Base-by-base conservation (phyloP, 1,140 invertebrate species). In the Drosophila pruinosa region DNA sequence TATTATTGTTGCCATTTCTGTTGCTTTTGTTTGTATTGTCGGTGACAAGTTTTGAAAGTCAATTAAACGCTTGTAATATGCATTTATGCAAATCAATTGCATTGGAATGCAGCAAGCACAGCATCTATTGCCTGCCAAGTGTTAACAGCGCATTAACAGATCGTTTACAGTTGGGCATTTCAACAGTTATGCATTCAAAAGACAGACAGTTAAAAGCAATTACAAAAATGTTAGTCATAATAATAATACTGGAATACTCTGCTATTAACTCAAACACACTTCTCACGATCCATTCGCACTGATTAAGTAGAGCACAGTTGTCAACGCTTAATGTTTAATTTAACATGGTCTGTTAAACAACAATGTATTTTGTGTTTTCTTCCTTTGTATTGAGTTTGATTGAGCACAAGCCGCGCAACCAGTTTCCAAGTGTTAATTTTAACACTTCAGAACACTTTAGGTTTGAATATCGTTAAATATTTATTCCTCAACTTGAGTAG, bases 11-110 rank as follows among this genome's bases (percentile, higher is more conserved):
- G 64, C 59, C 45, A 24, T 50, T 53, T n/a, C 2, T 41, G 5
- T 4, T 59, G 17, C 19, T 58, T 21, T 65, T 67, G 43, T 61
- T 39, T 54, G 38, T 39, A 43, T 64, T 39, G 52, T 15, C 21
- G 43, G 53, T 81, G 78, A 81, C 78, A 81, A 69, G 78, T 81
- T 81, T 82, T 82, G 74, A 82, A 82, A 82, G 78, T 78, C 78
- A 82, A 82, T 82, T 82, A 82, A 82, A 81, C 57, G 78, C 70
- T 74, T 74, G 78, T 82, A 78, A 77, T 74, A 82, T 82, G 69
- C 78, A 82, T 82, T 82, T 82, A 81, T 81, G 78, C 69, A 69
- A 81, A 81, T 50, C 22, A 59, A 72, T 50, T 48, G 28, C 67
- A 70, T 12, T 21, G 38, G 39, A 71, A 75, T 75, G 47, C 19